Conservation (phyloP, 2,888 invertebrate species). For the Leucophora obtusa region DNA sequence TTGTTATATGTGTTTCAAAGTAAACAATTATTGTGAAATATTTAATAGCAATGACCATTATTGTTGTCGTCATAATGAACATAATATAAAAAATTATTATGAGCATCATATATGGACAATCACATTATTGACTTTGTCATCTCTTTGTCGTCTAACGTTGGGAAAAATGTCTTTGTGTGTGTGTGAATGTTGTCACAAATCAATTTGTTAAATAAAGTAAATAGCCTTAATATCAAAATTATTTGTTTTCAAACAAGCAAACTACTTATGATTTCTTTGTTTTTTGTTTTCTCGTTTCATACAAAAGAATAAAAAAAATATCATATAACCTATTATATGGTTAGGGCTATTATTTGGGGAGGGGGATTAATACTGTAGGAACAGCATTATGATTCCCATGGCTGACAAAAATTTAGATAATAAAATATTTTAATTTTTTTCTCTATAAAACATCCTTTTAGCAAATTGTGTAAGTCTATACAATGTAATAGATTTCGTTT, state of each 20-base stretch:
- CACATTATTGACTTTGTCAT: slow-evolving; percentile 2
- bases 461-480: too few relatives aligned
- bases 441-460: too few relatives aligned
- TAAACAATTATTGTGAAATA: slow-evolving; percentile 25
- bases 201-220: slow-evolving; percentile 49
- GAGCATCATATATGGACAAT: neutral
- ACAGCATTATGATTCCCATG: too few relatives aligned
- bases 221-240: slow-evolving; percentile 4
- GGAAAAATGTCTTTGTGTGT: neutral
- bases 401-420: too few relatives aligned
- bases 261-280: neutral
- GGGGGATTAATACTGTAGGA: too few relatives aligned
- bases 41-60: slow-evolving; percentile 22
- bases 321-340: neutral
- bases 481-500: too few relatives aligned
- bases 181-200: slow-evolving; percentile 17
- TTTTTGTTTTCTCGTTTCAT: neutral
- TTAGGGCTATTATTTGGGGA: neutral
- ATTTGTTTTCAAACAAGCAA: neutral
- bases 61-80: neutral
- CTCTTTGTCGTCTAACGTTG: neutral
- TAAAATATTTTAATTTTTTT: too few relatives aligned
- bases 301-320: neutral
- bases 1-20: slow-evolving; percentile 19
- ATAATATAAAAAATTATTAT: neutral